phyloP scores from a whole-genome alignment of 2,113 vertebrate genomes.

The Melanerpes formicivorus region DNA sequence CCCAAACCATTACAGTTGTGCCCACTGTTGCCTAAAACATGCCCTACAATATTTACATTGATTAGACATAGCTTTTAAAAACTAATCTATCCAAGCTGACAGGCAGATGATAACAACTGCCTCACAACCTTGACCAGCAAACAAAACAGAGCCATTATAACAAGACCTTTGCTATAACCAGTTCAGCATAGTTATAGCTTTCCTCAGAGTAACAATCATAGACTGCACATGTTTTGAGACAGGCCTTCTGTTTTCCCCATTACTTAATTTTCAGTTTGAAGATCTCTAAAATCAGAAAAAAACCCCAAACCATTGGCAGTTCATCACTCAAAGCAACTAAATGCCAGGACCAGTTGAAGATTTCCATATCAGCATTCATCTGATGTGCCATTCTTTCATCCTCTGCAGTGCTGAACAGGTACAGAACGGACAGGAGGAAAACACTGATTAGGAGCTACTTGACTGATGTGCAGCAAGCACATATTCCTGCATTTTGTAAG shows the following conservation, averaged over 20 bases:
- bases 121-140: neutral
- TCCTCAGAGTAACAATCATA: neutral
- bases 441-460: neutral
- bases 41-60: neutral
- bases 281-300: neutral
- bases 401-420: neutral
- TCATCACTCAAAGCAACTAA: neutral
- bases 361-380: neutral
- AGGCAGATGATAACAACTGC: neutral
- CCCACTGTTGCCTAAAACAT: constrained; percentile 1
- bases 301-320: neutral
- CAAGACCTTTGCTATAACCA: neutral
- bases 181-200: neutral
- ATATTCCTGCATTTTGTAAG: neutral
- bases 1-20: neutral
- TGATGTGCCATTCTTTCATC: neutral
- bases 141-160: neutral
- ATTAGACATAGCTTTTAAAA: constrained; percentile 16
- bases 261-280: neutral
- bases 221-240: neutral
- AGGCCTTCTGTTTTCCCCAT: rapidly evolving
- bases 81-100: neutral
- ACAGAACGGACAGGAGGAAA: neutral
- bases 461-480: neutral
- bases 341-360: neutral